Conservation (phyloP, 2,797 vertebrate genomes). For the Chaenodraco wilsoni region DNA sequence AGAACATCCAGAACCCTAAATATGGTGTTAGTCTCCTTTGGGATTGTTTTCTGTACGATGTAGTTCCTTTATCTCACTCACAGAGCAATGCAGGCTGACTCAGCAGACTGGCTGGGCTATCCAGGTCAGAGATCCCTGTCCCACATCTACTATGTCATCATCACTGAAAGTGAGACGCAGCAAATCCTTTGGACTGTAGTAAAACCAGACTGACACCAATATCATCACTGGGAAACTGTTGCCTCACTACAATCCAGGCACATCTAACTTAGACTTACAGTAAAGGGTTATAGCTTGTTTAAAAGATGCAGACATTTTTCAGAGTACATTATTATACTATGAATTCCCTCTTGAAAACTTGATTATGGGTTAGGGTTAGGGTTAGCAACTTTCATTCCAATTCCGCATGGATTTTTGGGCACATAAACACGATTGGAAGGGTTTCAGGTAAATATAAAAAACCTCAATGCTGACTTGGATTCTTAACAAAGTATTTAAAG, state of each 20-base stretch:
- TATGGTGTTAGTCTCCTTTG: conserved; percentile 2
- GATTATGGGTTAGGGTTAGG: too few relatives aligned
- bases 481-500: neutral
- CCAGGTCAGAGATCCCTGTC: conserved; percentile 37
- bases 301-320: neutral
- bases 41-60: conserved; percentile 16
- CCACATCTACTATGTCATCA: conserved; percentile 53
- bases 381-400: neutral
- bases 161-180: conserved; percentile 38
- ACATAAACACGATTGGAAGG: neutral
- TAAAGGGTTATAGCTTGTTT: too few relatives aligned
- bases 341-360: neutral
- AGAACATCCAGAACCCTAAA: neutral
- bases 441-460: too few relatives aligned
- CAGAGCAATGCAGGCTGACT: conserved; percentile 53
- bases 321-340: neutral
- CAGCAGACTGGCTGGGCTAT: conserved; percentile 41
- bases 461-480: too few relatives aligned
- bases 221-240: conserved; percentile 6
- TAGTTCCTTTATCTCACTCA: conserved; percentile 13
- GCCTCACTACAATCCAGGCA: neutral
- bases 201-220: conserved; percentile 13
- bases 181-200: conserved; percentile 20
- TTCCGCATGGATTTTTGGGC: neutral
- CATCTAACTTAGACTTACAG: neutral